Conservation (phyloP, 2,888 invertebrate genomes). For the Xestobium rufovillosum region DNA sequence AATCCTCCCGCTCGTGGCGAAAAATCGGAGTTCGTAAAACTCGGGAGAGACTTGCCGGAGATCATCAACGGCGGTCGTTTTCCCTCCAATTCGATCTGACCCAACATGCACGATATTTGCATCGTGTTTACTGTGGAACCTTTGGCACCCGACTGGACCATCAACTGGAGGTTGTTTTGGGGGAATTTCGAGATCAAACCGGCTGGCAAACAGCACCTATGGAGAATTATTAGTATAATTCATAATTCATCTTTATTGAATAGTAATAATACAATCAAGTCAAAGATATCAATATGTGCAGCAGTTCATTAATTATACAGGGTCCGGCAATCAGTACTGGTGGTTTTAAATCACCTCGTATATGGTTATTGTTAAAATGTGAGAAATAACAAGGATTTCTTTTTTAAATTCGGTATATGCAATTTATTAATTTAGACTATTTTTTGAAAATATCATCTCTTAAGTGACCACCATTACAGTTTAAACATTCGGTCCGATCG, state of each 20-base stretch:
- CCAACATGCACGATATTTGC: conserved; percentile 96
- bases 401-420: no score
- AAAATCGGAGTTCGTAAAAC: conserved; percentile 81
- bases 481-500: no score
- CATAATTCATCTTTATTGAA: no score
- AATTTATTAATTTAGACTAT: no score
- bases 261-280: no score
- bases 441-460: no score
- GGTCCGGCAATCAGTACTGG: no score
- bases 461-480: no score
- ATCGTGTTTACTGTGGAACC: conserved; percentile 97
- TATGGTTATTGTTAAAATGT: no score
- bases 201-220: conserved; percentile 67
- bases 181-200: conserved; percentile 88
- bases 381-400: no score
- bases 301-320: no score
- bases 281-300: not conserved
- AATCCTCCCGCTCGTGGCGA: conserved; percentile 93
- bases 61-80: conserved; percentile 93
- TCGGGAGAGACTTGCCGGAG: conserved; percentile 85
- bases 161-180: conserved; percentile 91
- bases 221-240: conserved; percentile 18
- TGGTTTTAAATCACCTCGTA: no score
- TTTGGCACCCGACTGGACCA: conserved; percentile 98
- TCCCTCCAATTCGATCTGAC: conserved; percentile 98